A percentile compares a stretch with the other conserved stretches of the same genome.
Evolutionary conservation across 2,888 invertebrate species (phyloP).

Genomic region (Lasioglossum zephyrum): DNA sequence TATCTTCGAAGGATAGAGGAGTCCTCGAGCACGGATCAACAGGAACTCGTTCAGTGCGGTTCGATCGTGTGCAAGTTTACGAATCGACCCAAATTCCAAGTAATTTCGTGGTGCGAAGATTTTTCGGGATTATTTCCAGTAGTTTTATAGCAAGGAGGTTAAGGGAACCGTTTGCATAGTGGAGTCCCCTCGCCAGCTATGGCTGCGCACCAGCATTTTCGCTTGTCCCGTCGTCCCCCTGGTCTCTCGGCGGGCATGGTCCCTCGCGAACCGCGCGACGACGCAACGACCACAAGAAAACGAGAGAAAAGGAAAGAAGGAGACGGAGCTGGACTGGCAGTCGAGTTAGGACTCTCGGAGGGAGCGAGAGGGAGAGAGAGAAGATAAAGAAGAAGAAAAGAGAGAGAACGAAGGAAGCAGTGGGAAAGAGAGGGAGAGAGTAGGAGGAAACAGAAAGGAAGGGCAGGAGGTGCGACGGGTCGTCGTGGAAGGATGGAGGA

Average conservation of each 20-base stretch:
- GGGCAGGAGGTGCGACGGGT: constrained; percentile 62
- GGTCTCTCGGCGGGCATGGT: constrained; percentile 42
- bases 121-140: neutral
- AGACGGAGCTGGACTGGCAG: constrained; percentile 10
- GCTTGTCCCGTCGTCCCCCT: constrained; percentile 12
- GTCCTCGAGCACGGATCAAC: neutral
- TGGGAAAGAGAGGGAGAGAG: constrained; percentile 47
- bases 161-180: constrained; percentile 2
- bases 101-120: neutral
- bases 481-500: constrained; percentile 64
- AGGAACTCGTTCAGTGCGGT: too few species aligned
- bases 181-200: constrained; percentile 41
- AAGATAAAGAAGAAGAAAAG: too few species aligned
- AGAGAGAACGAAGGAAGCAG: neutral
- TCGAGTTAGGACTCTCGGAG: constrained; percentile 2
- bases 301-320: neutral
- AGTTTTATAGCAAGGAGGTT: neutral
- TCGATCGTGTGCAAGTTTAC: too few species aligned
- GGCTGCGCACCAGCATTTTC: constrained; percentile 47
- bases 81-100: too few species aligned
- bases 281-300: constrained; percentile 30
- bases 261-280: constrained; percentile 71
- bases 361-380: constrained; percentile 1
- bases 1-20: neutral
- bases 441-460: constrained; percentile 63